These are phyloP conservation scores for Beris chalybata DNA, from an alignment of 2,888 invertebrate genomes.

Conservation along the genomic window DNA sequence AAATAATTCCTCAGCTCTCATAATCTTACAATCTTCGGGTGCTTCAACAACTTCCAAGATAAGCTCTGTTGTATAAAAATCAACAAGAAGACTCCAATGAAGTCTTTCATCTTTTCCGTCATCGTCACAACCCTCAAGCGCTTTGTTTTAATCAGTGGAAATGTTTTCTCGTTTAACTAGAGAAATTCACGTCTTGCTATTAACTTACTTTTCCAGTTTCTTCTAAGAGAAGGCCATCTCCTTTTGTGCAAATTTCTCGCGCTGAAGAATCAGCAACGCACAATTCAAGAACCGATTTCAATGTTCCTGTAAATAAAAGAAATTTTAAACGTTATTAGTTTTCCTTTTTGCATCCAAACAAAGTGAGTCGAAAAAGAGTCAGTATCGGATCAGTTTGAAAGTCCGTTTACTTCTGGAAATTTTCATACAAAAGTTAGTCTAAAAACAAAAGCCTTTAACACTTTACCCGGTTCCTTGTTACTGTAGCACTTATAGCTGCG, in stretches of 20 bases:
- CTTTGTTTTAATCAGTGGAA: constrained; percentile 54
- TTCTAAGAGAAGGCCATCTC: constrained; percentile 83
- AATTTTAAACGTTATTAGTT: background rate
- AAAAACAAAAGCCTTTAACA: too few relatives aligned
- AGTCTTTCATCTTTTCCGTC: constrained; percentile 35
- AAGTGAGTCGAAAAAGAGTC: too few relatives aligned
- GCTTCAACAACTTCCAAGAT: constrained; percentile 35
- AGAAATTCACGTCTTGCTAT: background rate
- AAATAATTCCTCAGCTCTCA: constrained; percentile 55
- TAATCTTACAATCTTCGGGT: constrained; percentile 55
- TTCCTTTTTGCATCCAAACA: too few relatives aligned
- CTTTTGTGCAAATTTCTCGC: constrained; percentile 87
- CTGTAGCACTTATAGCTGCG: too few relatives aligned
- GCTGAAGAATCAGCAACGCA: constrained; percentile 87
- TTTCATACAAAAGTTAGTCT: too few relatives aligned
- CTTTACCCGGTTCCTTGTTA: too few relatives aligned
- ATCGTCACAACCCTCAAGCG: constrained; percentile 49
- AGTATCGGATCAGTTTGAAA: too few relatives aligned
- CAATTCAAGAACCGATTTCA: constrained; percentile 85
- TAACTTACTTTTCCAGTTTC: constrained; percentile 84
- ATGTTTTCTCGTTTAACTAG: background rate
- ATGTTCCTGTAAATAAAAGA: constrained; percentile 70
- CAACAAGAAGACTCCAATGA: constrained; percentile 30
- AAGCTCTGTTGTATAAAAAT: constrained; percentile 1
- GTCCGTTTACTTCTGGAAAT: too few relatives aligned